These are phyloP conservation scores for Cirrhinus mrigala DNA, from an alignment of 2,797 vertebrate genomes.

Conservation along the genomic window DNA sequence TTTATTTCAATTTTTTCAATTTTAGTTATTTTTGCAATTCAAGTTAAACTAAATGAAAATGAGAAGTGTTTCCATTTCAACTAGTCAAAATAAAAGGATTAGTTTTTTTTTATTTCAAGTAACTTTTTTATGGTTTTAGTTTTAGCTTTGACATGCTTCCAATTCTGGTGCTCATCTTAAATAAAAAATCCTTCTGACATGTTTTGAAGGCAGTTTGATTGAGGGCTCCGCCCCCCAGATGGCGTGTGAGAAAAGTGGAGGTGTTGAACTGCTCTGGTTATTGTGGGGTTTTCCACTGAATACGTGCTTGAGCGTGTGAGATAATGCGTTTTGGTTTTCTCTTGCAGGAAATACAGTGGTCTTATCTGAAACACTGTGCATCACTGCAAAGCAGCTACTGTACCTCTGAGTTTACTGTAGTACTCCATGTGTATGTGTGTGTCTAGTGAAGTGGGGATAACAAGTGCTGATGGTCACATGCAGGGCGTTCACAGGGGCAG, in stretches of 20 bases:
- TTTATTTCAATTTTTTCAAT: too few relatives aligned
- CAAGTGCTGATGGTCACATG: slow-evolving; percentile 21
- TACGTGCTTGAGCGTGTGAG: background rate
- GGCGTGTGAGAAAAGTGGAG: slow-evolving; percentile 39
- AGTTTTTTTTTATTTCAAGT: too few relatives aligned
- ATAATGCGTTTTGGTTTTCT: slow-evolving; percentile 2
- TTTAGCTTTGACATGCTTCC: background rate
- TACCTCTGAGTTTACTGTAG: slow-evolving; percentile 22
- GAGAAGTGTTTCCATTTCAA: too few relatives aligned
- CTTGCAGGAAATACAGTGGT: slow-evolving; percentile 34
- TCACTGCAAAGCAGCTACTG: slow-evolving; percentile 11
- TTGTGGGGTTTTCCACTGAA: slow-evolving; percentile 34
- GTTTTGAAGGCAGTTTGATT: background rate
- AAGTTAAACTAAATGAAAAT: too few relatives aligned
- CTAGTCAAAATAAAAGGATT: too few relatives aligned
- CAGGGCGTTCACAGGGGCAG: slow-evolving; percentile 58
- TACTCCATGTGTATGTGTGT: slow-evolving; percentile 7
- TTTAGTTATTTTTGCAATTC: too few relatives aligned
- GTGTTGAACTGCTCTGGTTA: slow-evolving; percentile 21
- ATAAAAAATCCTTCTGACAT: background rate
- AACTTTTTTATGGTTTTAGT: too few relatives aligned
- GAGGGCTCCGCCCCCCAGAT: background rate
- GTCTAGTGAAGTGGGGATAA: slow-evolving; percentile 64
- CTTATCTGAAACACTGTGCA: slow-evolving; percentile 20
- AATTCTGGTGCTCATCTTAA: background rate